Evolutionary conservation across 2,113 vertebrate genomes (phyloP), one percentile per base, ranked within the genome.

Genomic region (Pleuronectes platessa): DNA sequence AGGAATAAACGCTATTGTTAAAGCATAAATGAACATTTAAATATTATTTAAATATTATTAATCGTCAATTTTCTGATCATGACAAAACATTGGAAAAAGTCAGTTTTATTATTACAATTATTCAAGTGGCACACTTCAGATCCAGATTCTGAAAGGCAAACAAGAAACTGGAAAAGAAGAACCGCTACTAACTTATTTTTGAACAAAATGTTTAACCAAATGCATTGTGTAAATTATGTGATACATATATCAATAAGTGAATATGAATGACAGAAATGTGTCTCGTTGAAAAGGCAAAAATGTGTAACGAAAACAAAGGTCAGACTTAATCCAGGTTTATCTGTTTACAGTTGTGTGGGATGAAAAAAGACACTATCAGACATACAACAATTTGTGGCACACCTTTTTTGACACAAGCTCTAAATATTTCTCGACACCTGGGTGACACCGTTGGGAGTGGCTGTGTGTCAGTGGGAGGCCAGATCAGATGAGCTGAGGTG

Each of bases 361-460:
- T 26, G 14, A 67, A 72, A 31, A 31, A 74, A 63, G 35, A 61
- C 21, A 9, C 51, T 2, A 74, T 78, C 71, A 67, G 61, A 75
- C 40, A 61, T 9, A 37, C 35, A 37, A 37, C 35, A 37, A 37
- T 78, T 79, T 68, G 53, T 20, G 63, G 23, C 76, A 68, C 82
- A 64, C 74, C 45, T 54, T 40, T 51, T 71, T 61, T 61, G 67
- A 63, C 67, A 88, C 77, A 10, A 3, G 53, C 40, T 47, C 27
- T 24, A 62, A 61, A 82, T 78, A 64, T 64, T 73, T 83, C 27
- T n/a, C 55, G 71, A 85, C 85, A 73, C 82, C 71, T 27, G 61
- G 61, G 53, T 54, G 27, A 69, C 62, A 61, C 42, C 18, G 49
- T 7, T 4, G 35, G 66, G 1, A 18, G 42, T 11, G 74, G 23